These are phyloP conservation scores for Sphenodon punctatus DNA, from an alignment of 2,797 vertebrate genomes.

Conservation along the genomic window DNA sequence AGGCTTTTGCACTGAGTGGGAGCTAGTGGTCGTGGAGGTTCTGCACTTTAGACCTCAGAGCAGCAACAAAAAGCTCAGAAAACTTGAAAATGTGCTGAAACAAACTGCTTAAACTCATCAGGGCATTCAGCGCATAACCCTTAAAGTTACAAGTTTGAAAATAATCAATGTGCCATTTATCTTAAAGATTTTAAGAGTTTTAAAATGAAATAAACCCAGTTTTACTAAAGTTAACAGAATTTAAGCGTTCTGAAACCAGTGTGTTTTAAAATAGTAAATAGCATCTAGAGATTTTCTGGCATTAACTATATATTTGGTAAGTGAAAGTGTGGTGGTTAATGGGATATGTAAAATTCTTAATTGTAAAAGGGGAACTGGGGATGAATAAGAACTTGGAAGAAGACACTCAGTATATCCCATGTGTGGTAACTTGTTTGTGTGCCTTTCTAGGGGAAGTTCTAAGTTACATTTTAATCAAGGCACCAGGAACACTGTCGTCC, in stretches of 20 bases:
- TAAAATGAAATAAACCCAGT: background rate
- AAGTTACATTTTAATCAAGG: no score
- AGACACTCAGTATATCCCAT: background rate
- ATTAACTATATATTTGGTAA: background rate
- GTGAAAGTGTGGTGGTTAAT: background rate
- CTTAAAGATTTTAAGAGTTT: background rate
- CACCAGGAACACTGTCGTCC: no score
- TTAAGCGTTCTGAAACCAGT: background rate
- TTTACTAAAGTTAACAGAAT: background rate
- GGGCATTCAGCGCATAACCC: background rate
- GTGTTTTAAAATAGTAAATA: background rate
- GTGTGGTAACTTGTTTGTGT: no score
- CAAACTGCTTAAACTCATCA: slow-evolving; percentile 1
- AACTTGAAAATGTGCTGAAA: slow-evolving; percentile 17
- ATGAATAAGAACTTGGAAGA: background rate
- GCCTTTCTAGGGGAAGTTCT: no score
- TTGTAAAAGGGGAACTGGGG: background rate
- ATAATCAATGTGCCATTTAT: background rate
- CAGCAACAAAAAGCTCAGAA: background rate
- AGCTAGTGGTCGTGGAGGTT: slow-evolving; percentile 24
- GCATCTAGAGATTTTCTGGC: no score
- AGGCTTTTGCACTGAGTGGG: background rate
- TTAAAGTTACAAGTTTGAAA: background rate
- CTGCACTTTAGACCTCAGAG: slow-evolving; percentile 29
- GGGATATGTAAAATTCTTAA: background rate